Base-by-base conservation (phyloP, 2,113 vertebrate species). In the Megaceryle torquata region DNA sequence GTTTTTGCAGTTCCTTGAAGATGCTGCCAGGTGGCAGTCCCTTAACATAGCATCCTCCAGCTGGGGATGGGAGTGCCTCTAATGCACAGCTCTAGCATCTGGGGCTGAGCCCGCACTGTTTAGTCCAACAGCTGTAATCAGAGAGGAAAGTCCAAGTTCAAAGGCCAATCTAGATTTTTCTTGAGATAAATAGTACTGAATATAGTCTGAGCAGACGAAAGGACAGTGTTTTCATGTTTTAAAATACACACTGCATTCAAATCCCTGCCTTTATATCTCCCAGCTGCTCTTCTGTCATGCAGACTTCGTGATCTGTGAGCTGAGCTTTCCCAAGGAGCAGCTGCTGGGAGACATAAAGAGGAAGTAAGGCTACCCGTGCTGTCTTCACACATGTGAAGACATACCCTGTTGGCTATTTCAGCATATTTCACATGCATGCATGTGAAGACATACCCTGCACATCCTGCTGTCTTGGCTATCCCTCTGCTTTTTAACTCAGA, bases 21-120 rank as follows among this genome's bases (percentile, higher is more conserved):
- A 29, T n/a, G 56, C 94, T 98, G 96, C 93, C 95, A 98, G 98
- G 94, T 98, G 98, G 97, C 97, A 71, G 89, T 87, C 94, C 91
- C 93, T 91, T 82, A 94, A 94, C 79, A 48, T 6, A 29, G 35
- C 89, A 96, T 95, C 33, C 56, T 90, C n/a, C 5, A 4, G 37
- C n/a, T 50, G n/a, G 50, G 57, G 31, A 17, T 46, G 18, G 39
- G 74, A 72, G 31, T 22, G 56, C n/a, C 53, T 94, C 22, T 53
- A 51, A 60, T 11, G 25, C 50, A 48, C 26, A 37, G 46, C 59
- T 84, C 25, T 13, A 75, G 68, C 39, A 60, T 59, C 56, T 76
- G 83, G 31, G 28, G 9, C 13, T 84, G 20, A 90, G 69, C 46
- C 4, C 0, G 35, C 53, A 4, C 53, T 60, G 46, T 26, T 51